Evolutionary conservation across 2,888 invertebrate species (phyloP), one percentile per base, ranked within the genome.

Genomic region (Volucella zonaria): DNA sequence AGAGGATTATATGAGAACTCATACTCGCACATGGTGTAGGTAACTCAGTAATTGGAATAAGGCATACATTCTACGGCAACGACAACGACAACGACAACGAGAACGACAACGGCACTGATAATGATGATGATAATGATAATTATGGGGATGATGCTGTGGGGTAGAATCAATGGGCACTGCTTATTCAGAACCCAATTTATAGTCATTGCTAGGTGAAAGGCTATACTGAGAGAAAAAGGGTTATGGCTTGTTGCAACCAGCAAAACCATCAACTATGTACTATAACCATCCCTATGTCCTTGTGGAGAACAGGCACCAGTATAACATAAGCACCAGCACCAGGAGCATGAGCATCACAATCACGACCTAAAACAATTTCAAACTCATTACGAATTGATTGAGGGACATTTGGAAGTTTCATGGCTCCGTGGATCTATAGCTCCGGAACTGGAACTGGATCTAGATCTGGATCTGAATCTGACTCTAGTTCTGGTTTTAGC

Each of bases 371-470:
- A 89, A 88, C 89, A 89, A 89, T 89, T 90, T 88, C 88, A 88
- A 89, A 88, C 89, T 89, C 89, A 89, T 90, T 90, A 89, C 88
- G 88, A 89, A 90, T 89, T 89, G 89, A 89, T 89, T 89, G 89
- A 80, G 79, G 78, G 82, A 71, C 82, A 80, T 75, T 83, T 79
- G 58, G 78, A 61, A 77, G 68, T 62, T 85, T 76, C 76, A 76
- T 73, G 61, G 56, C 40, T 47, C 52, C 61, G 31, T 51, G 12
- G 47, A 18, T 14, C 31, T n/a, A 8, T 42, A 6, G 45, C 11
- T 31, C 0, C 31, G 31, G 31, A 31, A 31, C 31, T 31, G 4
- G 4, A 31, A 31, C 31, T 31, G 31, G 6, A 31, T 6, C 31
- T 31, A 6, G 31, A 31, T 31, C 31, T 31, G 31, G 31, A 31